Conservation (phyloP, 1,140 invertebrate species). For the Drosophila pandora region DNA sequence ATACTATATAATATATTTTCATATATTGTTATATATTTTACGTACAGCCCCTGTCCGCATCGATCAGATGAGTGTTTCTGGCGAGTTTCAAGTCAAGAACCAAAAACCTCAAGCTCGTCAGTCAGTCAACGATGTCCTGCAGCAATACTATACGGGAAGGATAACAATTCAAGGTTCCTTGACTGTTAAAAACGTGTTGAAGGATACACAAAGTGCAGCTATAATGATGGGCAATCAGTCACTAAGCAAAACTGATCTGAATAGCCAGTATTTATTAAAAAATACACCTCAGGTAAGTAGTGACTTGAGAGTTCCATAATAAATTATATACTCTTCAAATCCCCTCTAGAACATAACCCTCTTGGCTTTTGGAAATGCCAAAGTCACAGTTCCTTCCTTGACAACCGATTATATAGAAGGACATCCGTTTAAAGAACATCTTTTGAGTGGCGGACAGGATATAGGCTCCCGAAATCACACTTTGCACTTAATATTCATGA, state of each 20-base stretch:
- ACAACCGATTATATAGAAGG: conserved; percentile 43
- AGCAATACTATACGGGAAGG: conserved; percentile 71
- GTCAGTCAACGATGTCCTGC: conserved; percentile 14
- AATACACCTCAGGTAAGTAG: conserved; percentile 49
- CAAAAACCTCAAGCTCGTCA: background rate
- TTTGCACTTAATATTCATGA: conserved; percentile 65
- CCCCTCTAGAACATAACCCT: conserved; percentile 30
- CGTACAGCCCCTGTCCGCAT: conserved; percentile 69
- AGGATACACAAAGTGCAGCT: conserved; percentile 30
- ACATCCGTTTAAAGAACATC: conserved; percentile 54
- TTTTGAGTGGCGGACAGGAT: conserved; percentile 27
- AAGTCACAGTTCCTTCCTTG: conserved; percentile 38
- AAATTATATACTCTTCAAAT: background rate
- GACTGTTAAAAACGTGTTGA: conserved; percentile 49
- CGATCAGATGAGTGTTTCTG: conserved; percentile 60
- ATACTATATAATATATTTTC: background rate
- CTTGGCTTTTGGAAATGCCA: conserved; percentile 56
- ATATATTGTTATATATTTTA: background rate
- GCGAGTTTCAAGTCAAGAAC: conserved; percentile 52
- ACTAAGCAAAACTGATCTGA: conserved; percentile 26
- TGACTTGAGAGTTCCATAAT: too few relatives aligned
- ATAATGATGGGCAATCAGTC: conserved; percentile 47
- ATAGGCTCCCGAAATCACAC: conserved; percentile 5
- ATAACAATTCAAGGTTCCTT: conserved; percentile 62
- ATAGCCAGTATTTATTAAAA: conserved; percentile 40